These are phyloP conservation scores for Hydrolagus affinis DNA, from an alignment of 2,113 vertebrate genomes.

Conservation along the genomic window DNA sequence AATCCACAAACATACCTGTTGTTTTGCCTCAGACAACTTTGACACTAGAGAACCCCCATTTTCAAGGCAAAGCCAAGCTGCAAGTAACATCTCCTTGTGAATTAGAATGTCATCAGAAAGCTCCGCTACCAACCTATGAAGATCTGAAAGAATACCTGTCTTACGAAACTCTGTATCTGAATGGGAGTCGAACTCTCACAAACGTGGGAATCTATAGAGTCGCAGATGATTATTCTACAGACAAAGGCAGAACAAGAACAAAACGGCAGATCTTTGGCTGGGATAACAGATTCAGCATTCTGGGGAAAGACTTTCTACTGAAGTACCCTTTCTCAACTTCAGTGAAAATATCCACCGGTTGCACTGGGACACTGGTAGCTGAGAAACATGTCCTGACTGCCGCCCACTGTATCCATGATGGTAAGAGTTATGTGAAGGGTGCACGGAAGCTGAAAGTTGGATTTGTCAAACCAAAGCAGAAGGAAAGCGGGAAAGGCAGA, in stretches of 20 bases:
- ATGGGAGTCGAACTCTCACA: slow-evolving; percentile 77
- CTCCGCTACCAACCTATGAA: slow-evolving; percentile 68
- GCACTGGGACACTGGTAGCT: slow-evolving; percentile 82
- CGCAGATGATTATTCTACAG: slow-evolving; percentile 34
- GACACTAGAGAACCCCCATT: slow-evolving; percentile 63
- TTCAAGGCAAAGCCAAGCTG: slow-evolving; percentile 66
- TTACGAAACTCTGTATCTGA: slow-evolving; percentile 80
- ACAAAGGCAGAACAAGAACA: slow-evolving; percentile 53
- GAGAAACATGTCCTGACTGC: slow-evolving; percentile 89
- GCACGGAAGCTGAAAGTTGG: slow-evolving; percentile 86
- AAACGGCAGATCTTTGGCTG: slow-evolving; percentile 90
- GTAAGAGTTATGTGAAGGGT: slow-evolving; percentile 91
- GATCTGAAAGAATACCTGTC: slow-evolving; percentile 72
- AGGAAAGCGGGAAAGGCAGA: slow-evolving; percentile 52
- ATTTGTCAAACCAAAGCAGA: slow-evolving; percentile 75
- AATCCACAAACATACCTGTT: slow-evolving; percentile 74
- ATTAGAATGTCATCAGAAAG: slow-evolving; percentile 75
- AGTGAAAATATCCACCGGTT: slow-evolving; percentile 89
- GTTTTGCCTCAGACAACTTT: slow-evolving; percentile 73
- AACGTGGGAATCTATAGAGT: slow-evolving; percentile 77
- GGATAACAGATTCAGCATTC: slow-evolving; percentile 86
- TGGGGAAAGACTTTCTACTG: slow-evolving; percentile 77
- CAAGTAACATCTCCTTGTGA: slow-evolving; percentile 76
- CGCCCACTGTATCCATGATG: slow-evolving; percentile 88
- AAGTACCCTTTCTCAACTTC: slow-evolving; percentile 89